These are phyloP conservation scores for Iselma pallidipennis DNA, from an alignment of 2,888 invertebrate species.

Conservation along the genomic window DNA sequence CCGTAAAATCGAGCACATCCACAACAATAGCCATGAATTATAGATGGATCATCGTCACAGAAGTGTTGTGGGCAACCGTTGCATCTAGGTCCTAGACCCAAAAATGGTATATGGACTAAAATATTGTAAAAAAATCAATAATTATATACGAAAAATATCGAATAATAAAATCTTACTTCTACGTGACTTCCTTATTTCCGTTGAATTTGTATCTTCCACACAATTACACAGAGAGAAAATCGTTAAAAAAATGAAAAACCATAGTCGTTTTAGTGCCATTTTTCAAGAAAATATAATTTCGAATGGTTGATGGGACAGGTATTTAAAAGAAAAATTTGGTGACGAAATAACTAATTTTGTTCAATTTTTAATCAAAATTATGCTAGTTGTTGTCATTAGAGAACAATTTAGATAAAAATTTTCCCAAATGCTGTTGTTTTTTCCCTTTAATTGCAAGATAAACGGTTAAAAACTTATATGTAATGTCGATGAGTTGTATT, in stretches of 20 bases:
- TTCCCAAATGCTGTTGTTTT: neutral
- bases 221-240: neutral
- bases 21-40: constrained; percentile 68
- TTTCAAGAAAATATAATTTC: no score
- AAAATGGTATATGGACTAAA: constrained; percentile 60
- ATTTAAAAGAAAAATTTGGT: neutral
- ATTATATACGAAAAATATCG: neutral
- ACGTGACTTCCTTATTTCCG: neutral
- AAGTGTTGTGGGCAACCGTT: constrained; percentile 62
- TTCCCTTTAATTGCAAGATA: no score
- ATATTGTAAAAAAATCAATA: constrained; percentile 9
- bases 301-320: neutral
- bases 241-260: neutral
- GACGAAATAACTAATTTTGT: neutral
- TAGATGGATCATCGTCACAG: constrained; percentile 65
- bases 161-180: neutral
- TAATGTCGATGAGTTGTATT: no score
- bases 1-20: constrained; percentile 64
- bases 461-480: no score
- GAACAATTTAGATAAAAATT: neutral
- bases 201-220: neutral
- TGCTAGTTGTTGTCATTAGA: neutral
- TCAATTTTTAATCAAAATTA: neutral
- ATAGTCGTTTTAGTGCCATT: neutral
- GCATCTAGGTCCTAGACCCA: constrained; percentile 61